phyloP scores from a whole-genome alignment of 2,888 invertebrate genomes.

The Cephalotes varians region DNA sequence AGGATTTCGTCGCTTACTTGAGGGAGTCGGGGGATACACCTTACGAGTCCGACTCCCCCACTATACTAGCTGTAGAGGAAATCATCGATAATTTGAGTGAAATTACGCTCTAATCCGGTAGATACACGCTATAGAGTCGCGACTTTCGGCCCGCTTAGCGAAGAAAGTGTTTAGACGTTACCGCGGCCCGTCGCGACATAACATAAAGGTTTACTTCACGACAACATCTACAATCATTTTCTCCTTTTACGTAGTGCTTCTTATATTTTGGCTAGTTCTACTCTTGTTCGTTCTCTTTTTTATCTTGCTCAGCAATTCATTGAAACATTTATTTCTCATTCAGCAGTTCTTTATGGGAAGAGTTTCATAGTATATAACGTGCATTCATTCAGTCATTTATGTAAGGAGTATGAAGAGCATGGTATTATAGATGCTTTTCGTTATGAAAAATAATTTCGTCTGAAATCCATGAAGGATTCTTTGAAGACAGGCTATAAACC shows the following conservation, averaged over 20 bases:
- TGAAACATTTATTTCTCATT: not conserved
- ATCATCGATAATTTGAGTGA: too few species aligned
- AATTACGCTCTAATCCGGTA: too few species aligned
- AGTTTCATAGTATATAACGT: constrained; percentile 14
- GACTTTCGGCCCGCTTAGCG: too few species aligned
- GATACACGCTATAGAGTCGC: too few species aligned
- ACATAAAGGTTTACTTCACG: not conserved
- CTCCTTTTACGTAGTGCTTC: not conserved
- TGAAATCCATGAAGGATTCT: not conserved
- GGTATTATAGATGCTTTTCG: not conserved
- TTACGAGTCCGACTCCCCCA: too few species aligned
- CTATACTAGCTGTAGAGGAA: too few species aligned
- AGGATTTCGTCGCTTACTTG: too few species aligned
- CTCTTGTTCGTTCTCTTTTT: not conserved
- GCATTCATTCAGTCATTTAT: not conserved
- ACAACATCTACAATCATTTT: constrained; percentile 8
- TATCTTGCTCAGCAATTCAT: constrained; percentile 6
- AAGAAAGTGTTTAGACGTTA: too few species aligned
- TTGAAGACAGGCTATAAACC: not conserved
- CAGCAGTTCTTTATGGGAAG: not conserved
- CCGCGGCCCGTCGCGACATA: too few species aligned
- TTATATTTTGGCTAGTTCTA: constrained; percentile 7
- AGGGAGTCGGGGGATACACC: too few species aligned
- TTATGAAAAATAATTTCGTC: not conserved
- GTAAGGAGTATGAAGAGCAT: not conserved